Evolutionary conservation across 1,140 invertebrate genomes (phyloP).

Genomic region (Pseudomyrmex flavicornis): DNA sequence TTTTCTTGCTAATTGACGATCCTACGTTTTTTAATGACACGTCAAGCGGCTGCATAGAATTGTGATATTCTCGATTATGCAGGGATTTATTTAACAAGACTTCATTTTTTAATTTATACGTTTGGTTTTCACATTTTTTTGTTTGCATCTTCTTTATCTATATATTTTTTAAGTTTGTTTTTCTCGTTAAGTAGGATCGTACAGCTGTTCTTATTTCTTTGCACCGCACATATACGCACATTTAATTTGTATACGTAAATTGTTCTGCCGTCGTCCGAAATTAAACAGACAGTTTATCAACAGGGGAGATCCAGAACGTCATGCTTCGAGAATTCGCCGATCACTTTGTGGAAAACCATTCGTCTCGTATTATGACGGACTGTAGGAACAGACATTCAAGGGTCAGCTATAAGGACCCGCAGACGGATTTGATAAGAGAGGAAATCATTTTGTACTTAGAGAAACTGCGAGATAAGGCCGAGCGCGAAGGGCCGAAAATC

Average conservation of each 20-base stretch:
- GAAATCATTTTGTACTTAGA: slow-evolving; percentile 81
- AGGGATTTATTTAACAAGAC: too few species aligned
- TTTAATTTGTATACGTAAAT: too few species aligned
- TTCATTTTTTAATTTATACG: too few species aligned
- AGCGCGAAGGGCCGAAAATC: slow-evolving; percentile 73
- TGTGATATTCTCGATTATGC: background rate
- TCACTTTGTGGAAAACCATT: slow-evolving; percentile 93
- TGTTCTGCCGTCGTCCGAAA: background rate
- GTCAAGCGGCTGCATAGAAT: background rate
- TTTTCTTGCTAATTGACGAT: slow-evolving; percentile 19
- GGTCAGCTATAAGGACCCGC: slow-evolving; percentile 79
- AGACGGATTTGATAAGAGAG: slow-evolving; percentile 79
- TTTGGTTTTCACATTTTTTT: too few species aligned
- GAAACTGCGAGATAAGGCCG: slow-evolving; percentile 80
- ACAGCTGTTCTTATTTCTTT: too few species aligned
- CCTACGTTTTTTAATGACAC: slow-evolving; percentile 11
- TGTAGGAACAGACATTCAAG: slow-evolving; percentile 78
- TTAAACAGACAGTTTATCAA: background rate
- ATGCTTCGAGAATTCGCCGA: slow-evolving; percentile 91
- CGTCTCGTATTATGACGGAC: slow-evolving; percentile 90
- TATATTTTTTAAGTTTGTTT: too few species aligned
- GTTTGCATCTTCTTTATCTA: too few species aligned
- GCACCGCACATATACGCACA: too few species aligned
- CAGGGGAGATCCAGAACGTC: slow-evolving; percentile 91
- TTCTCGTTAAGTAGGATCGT: too few species aligned